Evolutionary conservation across 1,140 invertebrate genomes (phyloP), one percentile per base, ranked within the genome.

Genomic region (Bursaphelenchus mucronatus): DNA sequence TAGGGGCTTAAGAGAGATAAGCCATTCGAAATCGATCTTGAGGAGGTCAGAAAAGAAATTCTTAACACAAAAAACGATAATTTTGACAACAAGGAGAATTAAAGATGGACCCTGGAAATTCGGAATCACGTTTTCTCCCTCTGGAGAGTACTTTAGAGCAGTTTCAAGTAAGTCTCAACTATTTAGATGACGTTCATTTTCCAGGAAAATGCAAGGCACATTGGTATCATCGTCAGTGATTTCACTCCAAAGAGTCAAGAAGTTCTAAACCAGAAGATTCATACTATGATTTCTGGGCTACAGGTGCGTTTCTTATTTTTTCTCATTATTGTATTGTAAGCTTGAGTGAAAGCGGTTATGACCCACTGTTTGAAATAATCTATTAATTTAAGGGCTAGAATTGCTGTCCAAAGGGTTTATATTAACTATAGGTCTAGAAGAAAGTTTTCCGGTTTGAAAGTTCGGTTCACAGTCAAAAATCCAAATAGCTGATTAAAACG

Each of bases 171-270:
- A 13, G 8, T 10, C 21, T 61, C 45, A 15, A 6, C 57, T 40
- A 39, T 66, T 41, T 44, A 15, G n/a, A 17, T 71, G 13, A 50
- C 17, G n/a, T 9, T 40, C 5, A 1, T 2, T n/a, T 67, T 69
- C 30, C 57, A 80, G 71, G 94, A 98, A 85, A 97, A 97, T 85
- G 92, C 96, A 0, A 86, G 94, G 41, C 93, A 97, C 84, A 90
- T 97, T 72, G 89, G 94, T 59, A 97, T 97, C 61, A 94, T 97
- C 70, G 94, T 97, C 0, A 91, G 90, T 77, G 94, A 97, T 86
- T 97, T 98, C 82, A 92, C 96, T 82, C 92, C 93, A 9, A 92
- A 95, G 82, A 92, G 93, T 51, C 94, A 98, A 83, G 92, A 91
- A 82, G 91, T 94, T 30, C 83, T 98, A 5, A 97, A 97, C 82